Evolutionary conservation across 2,888 invertebrate species (phyloP), one percentile per base, ranked within the genome.

Genomic region (Zhengitettix transpicula): DNA sequence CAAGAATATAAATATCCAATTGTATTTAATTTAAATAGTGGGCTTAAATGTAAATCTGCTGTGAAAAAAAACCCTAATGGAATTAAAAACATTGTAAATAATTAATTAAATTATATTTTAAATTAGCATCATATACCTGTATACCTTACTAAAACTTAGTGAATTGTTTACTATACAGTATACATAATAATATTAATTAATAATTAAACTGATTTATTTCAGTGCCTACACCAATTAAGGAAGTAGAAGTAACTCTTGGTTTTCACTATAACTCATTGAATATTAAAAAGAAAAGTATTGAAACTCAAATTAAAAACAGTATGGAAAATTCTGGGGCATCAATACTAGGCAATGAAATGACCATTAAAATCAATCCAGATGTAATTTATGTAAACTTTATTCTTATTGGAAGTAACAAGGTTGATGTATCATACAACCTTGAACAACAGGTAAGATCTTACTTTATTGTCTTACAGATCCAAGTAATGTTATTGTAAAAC

Each of bases 361-460:
- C 76, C 57, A 70, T 78, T 60, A 71, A 80, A 71, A 70, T 77
- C 68, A 71, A 77, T 72, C 67, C 77, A 0, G 80, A 80, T 61
- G 75, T 75, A 0, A 72, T 77, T 0, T 73, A 75, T 44, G 71
- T 81, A n/a, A 76, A 79, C 42, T 85, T 85, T 59, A 77, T 84
- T 55, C 73, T 91, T 8, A 76, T 82, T 60, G 88, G 89, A 8
- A 78, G 81, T 1, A 81, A 82, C 64, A 88, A 89, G 67, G 84
- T 87, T 0, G 89, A 90, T 69, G 78, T 87, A 51, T 85, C 89
- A 0, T 89, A 85, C 69, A 81, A 85, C 67, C 77, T 91, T 54
- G 89, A 90, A 71, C 84, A 87, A 71, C 78, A 87, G 78, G 87
- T 87, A 66, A 75, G 78, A 67, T 64, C 9, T 12, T 11, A 42